Evolutionary conservation across 1,140 invertebrate genomes (phyloP).

Genomic region (Lepidostoma basale): DNA sequence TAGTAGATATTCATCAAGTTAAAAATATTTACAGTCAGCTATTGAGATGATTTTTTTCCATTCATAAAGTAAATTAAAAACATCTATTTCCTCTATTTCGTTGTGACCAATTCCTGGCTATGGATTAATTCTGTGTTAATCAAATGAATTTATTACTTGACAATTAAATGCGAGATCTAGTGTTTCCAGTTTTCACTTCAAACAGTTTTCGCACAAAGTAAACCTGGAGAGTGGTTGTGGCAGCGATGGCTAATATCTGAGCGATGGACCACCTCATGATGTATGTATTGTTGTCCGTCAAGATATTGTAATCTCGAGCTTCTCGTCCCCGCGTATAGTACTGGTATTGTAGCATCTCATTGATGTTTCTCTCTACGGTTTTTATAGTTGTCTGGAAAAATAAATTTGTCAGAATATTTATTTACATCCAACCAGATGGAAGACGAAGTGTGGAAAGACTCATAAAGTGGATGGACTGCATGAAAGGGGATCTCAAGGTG

Average conservation of each 20-base stretch:
- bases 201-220: slow-evolving; percentile 90
- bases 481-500: no score
- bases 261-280: slow-evolving; percentile 85
- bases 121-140: no score
- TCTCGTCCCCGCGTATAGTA: slow-evolving; percentile 79
- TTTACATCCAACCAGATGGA: no score
- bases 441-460: no score
- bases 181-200: slow-evolving; percentile 72
- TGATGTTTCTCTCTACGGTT: slow-evolving; percentile 82
- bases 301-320: slow-evolving; percentile 79
- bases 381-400: slow-evolving; percentile 71
- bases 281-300: slow-evolving; percentile 84
- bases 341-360: slow-evolving; percentile 84
- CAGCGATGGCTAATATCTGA: slow-evolving; percentile 82
- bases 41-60: no score
- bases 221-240: slow-evolving; percentile 79
- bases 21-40: no score
- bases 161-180: slow-evolving; percentile 63
- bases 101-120: no score
- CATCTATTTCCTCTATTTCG: no score
- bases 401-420: no score
- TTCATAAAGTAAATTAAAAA: no score
- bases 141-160: no score
- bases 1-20: no score
- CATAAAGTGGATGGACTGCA: neutral